A percentile compares a stretch with the other conserved stretches of the same genome.
These are phyloP conservation scores for Moxostoma hubbsi DNA, from an alignment of 2,797 vertebrate species.

Conservation along the genomic window DNA sequence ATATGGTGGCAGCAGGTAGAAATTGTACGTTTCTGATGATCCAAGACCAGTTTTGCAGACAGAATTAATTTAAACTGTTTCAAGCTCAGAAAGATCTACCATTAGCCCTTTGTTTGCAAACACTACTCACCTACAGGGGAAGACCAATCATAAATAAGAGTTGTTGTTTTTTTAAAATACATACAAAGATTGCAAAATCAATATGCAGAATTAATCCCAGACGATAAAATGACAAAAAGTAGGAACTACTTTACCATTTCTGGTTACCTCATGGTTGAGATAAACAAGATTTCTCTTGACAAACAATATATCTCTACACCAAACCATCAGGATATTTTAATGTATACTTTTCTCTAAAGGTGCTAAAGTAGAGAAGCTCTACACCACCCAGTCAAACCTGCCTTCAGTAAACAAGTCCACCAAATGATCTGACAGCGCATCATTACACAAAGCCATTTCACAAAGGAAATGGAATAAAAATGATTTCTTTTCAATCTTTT, in stretches of 20 bases:
- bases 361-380: conserved; percentile 28
- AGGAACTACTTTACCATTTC: conserved; percentile 52
- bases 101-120: conserved; percentile 59
- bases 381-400: conserved; percentile 7
- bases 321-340: background rate
- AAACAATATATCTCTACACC: background rate
- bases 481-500: conserved; percentile 26
- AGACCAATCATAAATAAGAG: conserved; percentile 79
- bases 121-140: conserved; percentile 69
- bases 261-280: background rate
- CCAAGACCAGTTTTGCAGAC: background rate
- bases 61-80: background rate
- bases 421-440: conserved; percentile 62
- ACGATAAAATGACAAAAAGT: conserved; percentile 69
- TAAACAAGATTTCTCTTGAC: background rate
- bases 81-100: background rate
- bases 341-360: conserved; percentile 8
- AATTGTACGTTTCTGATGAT: background rate
- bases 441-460: conserved; percentile 32
- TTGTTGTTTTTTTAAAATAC: conserved; percentile 74
- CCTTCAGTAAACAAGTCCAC: conserved; percentile 29
- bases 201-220: conserved; percentile 64
- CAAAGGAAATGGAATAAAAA: conserved; percentile 27
- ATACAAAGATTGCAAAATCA: conserved; percentile 70
- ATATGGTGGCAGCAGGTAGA: conserved; percentile 5